A percentile compares a stretch with the other conserved stretches of the same genome.
phyloP scores from a whole-genome alignment of 2,797 vertebrate genomes.

The Tragelaphus oryx region DNA sequence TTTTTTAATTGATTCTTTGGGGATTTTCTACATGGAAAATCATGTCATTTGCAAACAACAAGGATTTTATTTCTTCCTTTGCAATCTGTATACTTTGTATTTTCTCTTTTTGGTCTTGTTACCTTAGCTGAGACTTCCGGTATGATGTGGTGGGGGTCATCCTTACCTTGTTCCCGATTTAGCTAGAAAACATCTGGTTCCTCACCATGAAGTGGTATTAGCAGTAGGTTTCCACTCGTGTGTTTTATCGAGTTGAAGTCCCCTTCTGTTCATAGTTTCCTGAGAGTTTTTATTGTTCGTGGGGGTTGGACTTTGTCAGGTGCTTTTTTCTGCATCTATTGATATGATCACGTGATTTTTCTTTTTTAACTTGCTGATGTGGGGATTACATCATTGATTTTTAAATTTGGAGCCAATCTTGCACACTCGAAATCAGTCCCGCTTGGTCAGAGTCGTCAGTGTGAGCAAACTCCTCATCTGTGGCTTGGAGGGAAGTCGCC shows the following conservation, averaged over 20 bases:
- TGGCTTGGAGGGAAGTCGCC: too few relatives aligned
- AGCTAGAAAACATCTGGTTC: not conserved
- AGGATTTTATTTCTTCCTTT: not conserved
- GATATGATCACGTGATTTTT: not conserved
- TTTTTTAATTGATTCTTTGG: not conserved
- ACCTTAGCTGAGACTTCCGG: not conserved
- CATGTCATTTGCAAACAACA: not conserved
- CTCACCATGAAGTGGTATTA: not conserved
- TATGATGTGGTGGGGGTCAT: not conserved
- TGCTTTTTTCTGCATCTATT: not conserved
- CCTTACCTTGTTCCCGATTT: too few relatives aligned
- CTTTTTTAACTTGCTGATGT: not conserved
- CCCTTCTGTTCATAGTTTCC: not conserved
- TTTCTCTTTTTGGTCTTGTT: not conserved
- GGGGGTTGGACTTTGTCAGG: not conserved
- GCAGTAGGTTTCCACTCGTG: not conserved
- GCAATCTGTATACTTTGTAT: not conserved
- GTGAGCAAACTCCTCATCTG: fast-evolving
- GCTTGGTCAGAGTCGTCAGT: not conserved
- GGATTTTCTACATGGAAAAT: not conserved
- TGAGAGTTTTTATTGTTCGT: not conserved
- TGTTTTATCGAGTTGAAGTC: not conserved
- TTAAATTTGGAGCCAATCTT: not conserved
- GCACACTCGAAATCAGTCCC: too few relatives aligned
- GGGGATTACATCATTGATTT: not conserved